phyloP scores from a whole-genome alignment of 2,113 vertebrate genomes.

The Mixornis gularis region DNA sequence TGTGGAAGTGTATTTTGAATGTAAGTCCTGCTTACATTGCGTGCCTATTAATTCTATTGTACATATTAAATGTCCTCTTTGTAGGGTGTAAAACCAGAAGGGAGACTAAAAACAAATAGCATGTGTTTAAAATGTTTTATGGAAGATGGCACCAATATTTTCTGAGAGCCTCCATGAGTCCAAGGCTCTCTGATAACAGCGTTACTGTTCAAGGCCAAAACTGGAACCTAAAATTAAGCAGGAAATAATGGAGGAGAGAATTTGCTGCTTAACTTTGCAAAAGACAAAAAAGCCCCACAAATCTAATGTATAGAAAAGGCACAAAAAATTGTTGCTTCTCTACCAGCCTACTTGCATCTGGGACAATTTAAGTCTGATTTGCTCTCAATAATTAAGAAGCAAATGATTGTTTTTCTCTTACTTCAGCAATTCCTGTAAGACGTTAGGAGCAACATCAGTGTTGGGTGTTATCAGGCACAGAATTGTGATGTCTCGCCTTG shows the following conservation, averaged over 20 bases:
- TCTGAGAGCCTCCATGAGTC: constrained; percentile 34
- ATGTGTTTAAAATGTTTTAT: constrained; percentile 65
- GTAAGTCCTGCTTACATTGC: constrained; percentile 68
- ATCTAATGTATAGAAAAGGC: not conserved
- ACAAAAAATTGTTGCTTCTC: not conserved
- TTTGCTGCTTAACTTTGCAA: not conserved
- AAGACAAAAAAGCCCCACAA: not conserved
- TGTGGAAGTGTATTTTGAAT: constrained; percentile 63
- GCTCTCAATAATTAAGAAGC: not conserved
- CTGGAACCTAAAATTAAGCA: not conserved
- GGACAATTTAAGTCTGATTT: not conserved
- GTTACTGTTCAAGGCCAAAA: not conserved
- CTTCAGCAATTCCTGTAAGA: not conserved
- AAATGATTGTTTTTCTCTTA: not conserved
- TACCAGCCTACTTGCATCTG: not conserved
- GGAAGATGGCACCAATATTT: constrained; percentile 55
- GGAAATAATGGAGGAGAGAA: not conserved
- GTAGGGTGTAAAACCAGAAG: constrained; percentile 59
- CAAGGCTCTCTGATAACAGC: not conserved
- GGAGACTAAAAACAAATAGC: constrained; percentile 70
- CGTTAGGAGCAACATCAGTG: not conserved
- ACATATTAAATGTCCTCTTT: constrained; percentile 70
- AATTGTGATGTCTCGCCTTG: not conserved
- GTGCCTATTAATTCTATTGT: constrained; percentile 72
- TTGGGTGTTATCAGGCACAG: not conserved